These are phyloP conservation scores for Corythornis cristatus DNA, from an alignment of 2,113 vertebrate genomes.

Conservation along the genomic window DNA sequence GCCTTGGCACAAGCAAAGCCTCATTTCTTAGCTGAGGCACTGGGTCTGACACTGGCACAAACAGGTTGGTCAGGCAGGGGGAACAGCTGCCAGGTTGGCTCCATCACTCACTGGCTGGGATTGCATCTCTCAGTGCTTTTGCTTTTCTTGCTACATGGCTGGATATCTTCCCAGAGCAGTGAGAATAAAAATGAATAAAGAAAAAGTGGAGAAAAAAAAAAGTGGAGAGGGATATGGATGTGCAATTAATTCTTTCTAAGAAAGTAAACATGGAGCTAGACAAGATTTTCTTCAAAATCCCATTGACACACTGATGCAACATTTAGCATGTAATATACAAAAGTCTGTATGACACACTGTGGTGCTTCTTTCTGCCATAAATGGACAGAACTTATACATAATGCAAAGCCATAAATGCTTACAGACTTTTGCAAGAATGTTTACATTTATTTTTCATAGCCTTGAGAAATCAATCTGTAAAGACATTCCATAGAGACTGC, in stretches of 20 bases:
- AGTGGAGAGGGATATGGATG: background rate
- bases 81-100: background rate
- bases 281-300: background rate
- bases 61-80: background rate
- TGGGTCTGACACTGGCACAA: background rate
- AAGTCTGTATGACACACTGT: background rate
- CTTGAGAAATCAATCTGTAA: conserved; percentile 49
- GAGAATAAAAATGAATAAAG: accelerated
- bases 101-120: background rate
- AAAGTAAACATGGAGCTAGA: background rate
- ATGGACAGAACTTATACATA: background rate
- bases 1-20: background rate
- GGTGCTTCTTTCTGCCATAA: background rate
- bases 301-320: background rate
- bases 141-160: background rate
- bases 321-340: background rate
- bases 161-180: background rate
- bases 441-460: conserved; percentile 66
- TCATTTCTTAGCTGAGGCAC: background rate
- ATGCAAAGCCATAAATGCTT: conserved; percentile 24
- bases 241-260: background rate
- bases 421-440: conserved; percentile 15
- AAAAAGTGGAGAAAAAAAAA: too few relatives aligned
- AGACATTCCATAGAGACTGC: conserved; percentile 18
- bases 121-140: background rate